Percentiles rank a stretch among this genome's conserved stretches.
Evolutionary conservation across 2,113 vertebrate species (phyloP).

Genomic region (Dipodomys spectabilis): DNA sequence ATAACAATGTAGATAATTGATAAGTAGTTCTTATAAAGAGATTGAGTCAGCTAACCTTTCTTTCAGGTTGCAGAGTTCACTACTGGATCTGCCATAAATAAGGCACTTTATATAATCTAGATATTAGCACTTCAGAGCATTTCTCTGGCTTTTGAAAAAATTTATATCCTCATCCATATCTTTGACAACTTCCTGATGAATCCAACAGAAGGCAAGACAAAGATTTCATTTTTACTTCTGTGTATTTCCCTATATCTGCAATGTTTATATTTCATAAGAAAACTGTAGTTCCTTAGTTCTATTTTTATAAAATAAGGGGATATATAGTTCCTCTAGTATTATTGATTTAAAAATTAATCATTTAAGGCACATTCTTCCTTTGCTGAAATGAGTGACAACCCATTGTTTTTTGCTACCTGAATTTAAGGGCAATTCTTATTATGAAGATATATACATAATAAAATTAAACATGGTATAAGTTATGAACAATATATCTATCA

Average conservation of each 20-base stretch:
- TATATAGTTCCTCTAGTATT: background rate
- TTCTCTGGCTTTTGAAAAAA: background rate
- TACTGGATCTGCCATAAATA: background rate
- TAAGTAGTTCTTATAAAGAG: background rate
- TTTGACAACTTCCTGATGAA: background rate
- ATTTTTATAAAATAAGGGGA: background rate
- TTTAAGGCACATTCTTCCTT: background rate
- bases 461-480: constrained; percentile 66
- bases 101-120: background rate
- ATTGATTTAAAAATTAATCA: constrained; percentile 35
- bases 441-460: constrained; percentile 38
- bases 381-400: background rate
- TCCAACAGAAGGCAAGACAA: background rate
- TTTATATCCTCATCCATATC: background rate
- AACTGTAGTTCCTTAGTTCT: no score
- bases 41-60: background rate
- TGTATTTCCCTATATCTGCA: background rate
- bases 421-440: background rate
- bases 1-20: background rate
- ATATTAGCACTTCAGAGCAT: background rate
- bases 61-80: background rate
- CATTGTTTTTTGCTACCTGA: background rate
- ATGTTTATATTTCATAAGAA: background rate
- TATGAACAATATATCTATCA: constrained; percentile 54
- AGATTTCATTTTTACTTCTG: background rate